These are phyloP conservation scores for Rhyacophila brunnea DNA, from an alignment of 1,140 invertebrate species.

Conservation along the genomic window DNA sequence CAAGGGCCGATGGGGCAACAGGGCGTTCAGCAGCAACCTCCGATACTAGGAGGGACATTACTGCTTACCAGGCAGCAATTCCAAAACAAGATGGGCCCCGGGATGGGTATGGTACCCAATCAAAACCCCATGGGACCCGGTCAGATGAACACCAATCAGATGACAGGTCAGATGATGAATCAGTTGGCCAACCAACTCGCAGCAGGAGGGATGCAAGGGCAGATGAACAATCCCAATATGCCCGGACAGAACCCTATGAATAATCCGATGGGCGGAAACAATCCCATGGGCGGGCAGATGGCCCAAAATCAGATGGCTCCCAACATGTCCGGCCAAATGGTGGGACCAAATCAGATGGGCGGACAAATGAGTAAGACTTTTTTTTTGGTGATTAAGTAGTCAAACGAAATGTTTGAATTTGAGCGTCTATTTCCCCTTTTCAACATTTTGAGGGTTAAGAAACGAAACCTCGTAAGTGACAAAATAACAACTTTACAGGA, in stretches of 20 bases:
- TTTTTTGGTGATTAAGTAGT: too few relatives aligned
- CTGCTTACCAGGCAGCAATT: slow-evolving; percentile 60
- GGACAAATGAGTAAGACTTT: slow-evolving; percentile 43
- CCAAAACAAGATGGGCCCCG: slow-evolving; percentile 56
- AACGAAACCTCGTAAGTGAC: too few relatives aligned
- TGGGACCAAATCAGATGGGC: slow-evolving; percentile 49
- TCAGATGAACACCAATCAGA: slow-evolving; percentile 43
- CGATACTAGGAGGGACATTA: slow-evolving; percentile 56
- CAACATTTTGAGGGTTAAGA: too few relatives aligned
- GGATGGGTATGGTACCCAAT: slow-evolving; percentile 45
- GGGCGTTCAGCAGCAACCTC: slow-evolving; percentile 44
- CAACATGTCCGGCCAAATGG: slow-evolving; percentile 39
- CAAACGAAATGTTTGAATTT: too few relatives aligned
- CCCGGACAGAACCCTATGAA: slow-evolving; percentile 14
- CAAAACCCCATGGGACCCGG: slow-evolving; percentile 41
- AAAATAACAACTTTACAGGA: too few relatives aligned
- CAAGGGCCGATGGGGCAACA: slow-evolving; percentile 37
- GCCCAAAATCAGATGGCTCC: slow-evolving; percentile 47
- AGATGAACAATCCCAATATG: slow-evolving; percentile 25
- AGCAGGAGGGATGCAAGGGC: slow-evolving; percentile 41
- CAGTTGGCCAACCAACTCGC: slow-evolving; percentile 48
- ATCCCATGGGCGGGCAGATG: slow-evolving; percentile 41
- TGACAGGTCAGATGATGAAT: slow-evolving; percentile 51
- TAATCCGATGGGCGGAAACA: slow-evolving; percentile 27
- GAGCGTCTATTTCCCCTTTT: too few relatives aligned